phyloP scores from a whole-genome alignment of 2,797 vertebrate genomes.

The Mastacembelus armatus region DNA sequence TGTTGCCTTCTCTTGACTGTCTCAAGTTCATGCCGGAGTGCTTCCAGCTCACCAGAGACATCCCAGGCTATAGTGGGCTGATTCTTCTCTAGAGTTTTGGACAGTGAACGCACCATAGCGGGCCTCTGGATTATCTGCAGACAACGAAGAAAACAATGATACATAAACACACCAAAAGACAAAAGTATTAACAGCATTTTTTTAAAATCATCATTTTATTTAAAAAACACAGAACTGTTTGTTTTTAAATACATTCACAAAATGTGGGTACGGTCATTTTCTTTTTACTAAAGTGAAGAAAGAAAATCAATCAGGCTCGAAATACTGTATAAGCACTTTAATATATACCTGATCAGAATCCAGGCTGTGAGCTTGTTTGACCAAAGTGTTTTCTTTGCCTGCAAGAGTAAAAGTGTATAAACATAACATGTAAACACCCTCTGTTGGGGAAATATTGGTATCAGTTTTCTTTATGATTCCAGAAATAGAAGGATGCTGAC shows the following conservation, averaged over 20 bases:
- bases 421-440: not conserved
- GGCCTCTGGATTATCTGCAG: slow-evolving; percentile 70
- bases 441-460: not conserved
- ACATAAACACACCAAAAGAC: not conserved
- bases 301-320: too few relatives aligned
- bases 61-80: slow-evolving; percentile 53
- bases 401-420: slow-evolving; percentile 44
- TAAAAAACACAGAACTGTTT: not conserved
- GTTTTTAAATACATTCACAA: not conserved
- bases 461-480: not conserved
- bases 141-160: slow-evolving; percentile 5
- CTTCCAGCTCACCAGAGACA: slow-evolving; percentile 73
- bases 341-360: slow-evolving; percentile 87
- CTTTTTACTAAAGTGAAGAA: too few relatives aligned
- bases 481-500: slow-evolving; percentile 57
- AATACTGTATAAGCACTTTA: too few relatives aligned
- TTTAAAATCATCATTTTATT: not conserved
- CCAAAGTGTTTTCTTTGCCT: slow-evolving; percentile 92
- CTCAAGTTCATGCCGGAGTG: slow-evolving; percentile 82
- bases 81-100: slow-evolving; percentile 87
- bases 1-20: slow-evolving; percentile 84
- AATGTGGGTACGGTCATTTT: too few relatives aligned
- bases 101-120: slow-evolving; percentile 82
- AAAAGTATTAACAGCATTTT: not conserved
- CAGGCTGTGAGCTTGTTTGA: slow-evolving; percentile 88